Conservation (phyloP, 2,113 vertebrate genomes). For the Calyptommatus sinebrachiatus region DNA sequence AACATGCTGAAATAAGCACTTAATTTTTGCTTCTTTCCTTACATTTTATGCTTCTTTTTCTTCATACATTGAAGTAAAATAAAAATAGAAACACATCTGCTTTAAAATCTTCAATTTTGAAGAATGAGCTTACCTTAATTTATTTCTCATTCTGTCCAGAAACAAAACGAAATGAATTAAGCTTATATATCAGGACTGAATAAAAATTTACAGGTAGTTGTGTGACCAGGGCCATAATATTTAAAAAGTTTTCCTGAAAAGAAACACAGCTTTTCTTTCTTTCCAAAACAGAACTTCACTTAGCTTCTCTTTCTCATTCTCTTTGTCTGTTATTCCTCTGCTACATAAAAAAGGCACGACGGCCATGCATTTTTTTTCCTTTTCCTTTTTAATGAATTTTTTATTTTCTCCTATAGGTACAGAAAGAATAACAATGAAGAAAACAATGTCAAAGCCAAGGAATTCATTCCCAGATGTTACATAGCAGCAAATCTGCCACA, state of each 20-base stretch:
- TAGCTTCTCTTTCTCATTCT: not conserved
- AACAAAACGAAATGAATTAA: too few relatives aligned
- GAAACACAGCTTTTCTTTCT: not conserved
- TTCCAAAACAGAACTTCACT: not conserved
- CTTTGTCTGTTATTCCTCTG: conserved; percentile 22
- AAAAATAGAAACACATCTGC: too few relatives aligned
- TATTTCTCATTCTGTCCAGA: too few relatives aligned
- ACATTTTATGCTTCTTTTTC: too few relatives aligned
- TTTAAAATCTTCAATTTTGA: too few relatives aligned
- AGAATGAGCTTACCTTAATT: too few relatives aligned
- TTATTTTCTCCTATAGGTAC: conserved; percentile 47
- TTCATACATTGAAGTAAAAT: too few relatives aligned
- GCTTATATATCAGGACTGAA: too few relatives aligned
- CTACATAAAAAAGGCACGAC: conserved; percentile 15
- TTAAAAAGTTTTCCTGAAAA: not conserved
- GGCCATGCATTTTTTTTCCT: not conserved
- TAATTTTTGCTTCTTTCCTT: not conserved
- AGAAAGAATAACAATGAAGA: conserved; percentile 60
- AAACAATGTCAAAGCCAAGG: conserved; percentile 47
- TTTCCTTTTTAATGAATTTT: conserved; percentile 60
- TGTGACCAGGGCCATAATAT: too few relatives aligned
- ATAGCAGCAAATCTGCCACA: conserved; percentile 8
- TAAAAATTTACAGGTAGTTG: too few relatives aligned
- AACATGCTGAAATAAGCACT: not conserved
- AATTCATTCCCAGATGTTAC: conserved; percentile 49